phyloP scores from a whole-genome alignment of 2,797 vertebrate genomes.

The Lophius americanus region DNA sequence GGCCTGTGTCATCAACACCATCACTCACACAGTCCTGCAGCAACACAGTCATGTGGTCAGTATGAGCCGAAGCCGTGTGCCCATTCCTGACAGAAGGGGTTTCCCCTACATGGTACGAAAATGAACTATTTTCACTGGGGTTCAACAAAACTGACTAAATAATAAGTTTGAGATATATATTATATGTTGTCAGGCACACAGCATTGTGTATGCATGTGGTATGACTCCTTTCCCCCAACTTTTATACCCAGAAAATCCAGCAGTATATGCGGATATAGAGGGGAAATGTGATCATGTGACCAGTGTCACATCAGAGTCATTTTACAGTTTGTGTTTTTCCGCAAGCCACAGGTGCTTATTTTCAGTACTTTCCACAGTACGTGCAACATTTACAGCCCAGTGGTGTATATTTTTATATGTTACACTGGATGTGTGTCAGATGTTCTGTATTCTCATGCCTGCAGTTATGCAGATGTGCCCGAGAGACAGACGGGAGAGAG shows the following conservation, averaged over 20 bases:
- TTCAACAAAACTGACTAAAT: not conserved
- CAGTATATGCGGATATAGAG: not conserved
- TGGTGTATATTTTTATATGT: slow-evolving; percentile 3
- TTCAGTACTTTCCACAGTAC: not conserved
- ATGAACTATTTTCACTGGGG: not conserved
- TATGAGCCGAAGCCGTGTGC: slow-evolving; percentile 4
- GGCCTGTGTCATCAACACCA: slow-evolving; percentile 52
- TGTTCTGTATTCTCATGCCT: slow-evolving; percentile 32
- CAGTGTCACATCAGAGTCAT: slow-evolving; percentile 27
- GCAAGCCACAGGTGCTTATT: not conserved
- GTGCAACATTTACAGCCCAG: not conserved
- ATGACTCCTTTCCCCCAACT: not conserved
- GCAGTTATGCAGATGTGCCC: slow-evolving; percentile 52
- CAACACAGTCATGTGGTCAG: slow-evolving; percentile 32
- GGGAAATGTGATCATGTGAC: slow-evolving; percentile 37
- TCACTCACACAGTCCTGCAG: slow-evolving; percentile 10
- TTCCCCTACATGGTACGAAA: not conserved
- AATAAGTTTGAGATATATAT: not conserved
- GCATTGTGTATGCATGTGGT: not conserved
- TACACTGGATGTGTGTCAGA: slow-evolving; percentile 17
- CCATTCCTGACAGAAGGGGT: slow-evolving; percentile 5
- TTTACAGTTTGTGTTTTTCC: not conserved
- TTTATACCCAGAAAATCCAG: not conserved
- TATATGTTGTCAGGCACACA: not conserved
- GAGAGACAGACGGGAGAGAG: slow-evolving; percentile 14